A percentile compares a stretch with the other conserved stretches of the same genome.
Evolutionary conservation across 37 sponge, comb jelly and placozoan genomes (phyloP).

Genomic region (Bolinopsis microptera): DNA sequence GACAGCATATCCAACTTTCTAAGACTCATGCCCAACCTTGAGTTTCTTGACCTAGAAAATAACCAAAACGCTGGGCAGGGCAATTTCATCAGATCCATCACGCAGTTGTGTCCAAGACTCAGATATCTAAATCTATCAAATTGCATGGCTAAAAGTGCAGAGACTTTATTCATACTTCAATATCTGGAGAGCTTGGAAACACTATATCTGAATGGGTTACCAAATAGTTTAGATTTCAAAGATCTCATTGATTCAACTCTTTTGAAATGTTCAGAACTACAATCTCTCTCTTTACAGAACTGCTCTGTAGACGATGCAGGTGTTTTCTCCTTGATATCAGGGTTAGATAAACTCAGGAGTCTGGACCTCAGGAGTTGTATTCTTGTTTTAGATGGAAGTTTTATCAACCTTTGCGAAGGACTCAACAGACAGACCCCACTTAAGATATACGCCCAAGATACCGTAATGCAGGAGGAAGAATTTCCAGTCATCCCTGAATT

Average conservation of each 20-base stretch:
- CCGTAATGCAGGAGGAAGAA: constrained; percentile 8
- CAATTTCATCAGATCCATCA: not conserved
- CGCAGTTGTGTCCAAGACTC: not conserved
- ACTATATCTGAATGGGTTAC: not conserved
- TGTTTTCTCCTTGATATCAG: not conserved
- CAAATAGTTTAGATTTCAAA: not conserved
- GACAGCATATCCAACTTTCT: not conserved
- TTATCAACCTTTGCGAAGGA: not conserved
- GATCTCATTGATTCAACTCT: not conserved
- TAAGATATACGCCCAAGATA: not conserved
- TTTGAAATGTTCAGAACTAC: not conserved
- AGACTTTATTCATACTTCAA: not conserved
- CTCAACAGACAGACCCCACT: not conserved
- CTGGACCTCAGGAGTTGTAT: constrained; percentile 2
- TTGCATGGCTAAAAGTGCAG: not conserved
- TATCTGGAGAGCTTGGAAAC: not conserved
- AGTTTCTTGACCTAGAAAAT: not conserved
- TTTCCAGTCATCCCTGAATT: not conserved
- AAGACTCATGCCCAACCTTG: constrained; percentile 29
- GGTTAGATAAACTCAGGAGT: not conserved
- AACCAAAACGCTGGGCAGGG: not conserved
- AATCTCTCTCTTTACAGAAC: not conserved
- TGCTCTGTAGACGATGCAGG: not conserved
- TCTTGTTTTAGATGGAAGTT: not conserved
- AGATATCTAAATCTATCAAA: not conserved